A percentile compares a stretch with the other conserved stretches of the same genome.
Conservation (phyloP, 2,797 vertebrate genomes). For the Cossypha dichroa region DNA sequence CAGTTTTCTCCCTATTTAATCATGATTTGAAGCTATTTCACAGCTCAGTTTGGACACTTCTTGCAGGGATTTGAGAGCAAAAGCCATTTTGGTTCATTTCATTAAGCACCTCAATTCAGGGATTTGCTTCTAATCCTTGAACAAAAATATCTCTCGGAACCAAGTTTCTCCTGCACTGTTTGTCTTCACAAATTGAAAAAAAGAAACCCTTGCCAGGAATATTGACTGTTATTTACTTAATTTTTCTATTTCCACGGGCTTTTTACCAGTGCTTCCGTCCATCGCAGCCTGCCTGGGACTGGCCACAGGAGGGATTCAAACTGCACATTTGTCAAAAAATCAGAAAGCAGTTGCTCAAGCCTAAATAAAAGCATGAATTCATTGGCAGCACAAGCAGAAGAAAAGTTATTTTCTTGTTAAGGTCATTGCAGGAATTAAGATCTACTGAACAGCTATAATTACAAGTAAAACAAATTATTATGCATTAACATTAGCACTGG, state of each 20-base stretch:
- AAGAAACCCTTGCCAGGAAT: not conserved
- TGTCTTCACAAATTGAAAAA: not conserved
- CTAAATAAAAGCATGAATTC: not conserved
- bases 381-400: not conserved
- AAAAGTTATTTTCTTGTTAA: not conserved
- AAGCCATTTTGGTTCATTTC: constrained; percentile 55
- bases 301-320: constrained; percentile 66
- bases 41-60: not conserved
- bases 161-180: not conserved
- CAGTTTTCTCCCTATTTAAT: not conserved
- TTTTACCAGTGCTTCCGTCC: not conserved
- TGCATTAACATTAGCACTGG: accelerated
- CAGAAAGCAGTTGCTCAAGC: not conserved
- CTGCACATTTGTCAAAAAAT: not conserved
- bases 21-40: not conserved
- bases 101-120: constrained; percentile 50
- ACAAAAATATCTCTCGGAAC: not conserved
- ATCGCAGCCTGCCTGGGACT: not conserved
- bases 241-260: not conserved
- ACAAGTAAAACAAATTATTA: not conserved
- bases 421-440: not conserved
- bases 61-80: constrained; percentile 32
- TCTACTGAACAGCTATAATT: not conserved
- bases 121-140: constrained; percentile 39
- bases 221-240: not conserved